These are phyloP conservation scores for Monochamus saltuarius DNA, from an alignment of 1,140 invertebrate species.

Conservation along the genomic window DNA sequence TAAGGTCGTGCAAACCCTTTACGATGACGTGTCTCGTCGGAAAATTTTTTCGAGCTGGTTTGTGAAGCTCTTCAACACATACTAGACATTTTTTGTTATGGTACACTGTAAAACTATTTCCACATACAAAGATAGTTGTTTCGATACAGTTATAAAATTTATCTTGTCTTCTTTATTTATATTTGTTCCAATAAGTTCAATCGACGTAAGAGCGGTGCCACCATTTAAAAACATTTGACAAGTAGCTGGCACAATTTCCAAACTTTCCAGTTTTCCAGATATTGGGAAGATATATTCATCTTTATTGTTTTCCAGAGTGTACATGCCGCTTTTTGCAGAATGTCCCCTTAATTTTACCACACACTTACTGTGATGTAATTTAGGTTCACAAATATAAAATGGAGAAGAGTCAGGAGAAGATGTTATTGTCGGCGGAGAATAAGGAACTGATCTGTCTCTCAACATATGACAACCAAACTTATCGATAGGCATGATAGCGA, in stretches of 20 bases:
- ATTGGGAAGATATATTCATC: background rate
- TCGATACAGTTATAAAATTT: background rate
- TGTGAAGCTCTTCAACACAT: conserved; percentile 44
- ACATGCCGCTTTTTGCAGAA: too few relatives aligned
- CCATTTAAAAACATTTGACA: conserved; percentile 6
- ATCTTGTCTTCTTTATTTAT: conserved; percentile 1
- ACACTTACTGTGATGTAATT: too few relatives aligned
- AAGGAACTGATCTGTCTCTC: background rate
- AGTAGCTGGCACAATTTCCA: background rate
- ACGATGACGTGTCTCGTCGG: conserved; percentile 33
- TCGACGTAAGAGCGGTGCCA: background rate
- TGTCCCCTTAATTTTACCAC: too few relatives aligned
- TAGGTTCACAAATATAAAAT: too few relatives aligned
- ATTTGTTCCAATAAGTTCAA: background rate
- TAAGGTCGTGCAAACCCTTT: conserved; percentile 49
- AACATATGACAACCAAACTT: conserved; percentile 24
- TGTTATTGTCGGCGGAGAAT: background rate
- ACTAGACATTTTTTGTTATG: conserved; percentile 18
- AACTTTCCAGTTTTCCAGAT: background rate
- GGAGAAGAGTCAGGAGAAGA: too few relatives aligned
- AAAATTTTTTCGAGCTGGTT: conserved; percentile 42
- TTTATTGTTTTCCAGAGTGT: conserved; percentile 5
- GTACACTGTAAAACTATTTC: background rate
- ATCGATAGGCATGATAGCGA: conserved; percentile 35
- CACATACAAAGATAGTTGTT: background rate